Base-by-base conservation (phyloP, 1,140 invertebrate species). In the Octopus bimaculoides region DNA sequence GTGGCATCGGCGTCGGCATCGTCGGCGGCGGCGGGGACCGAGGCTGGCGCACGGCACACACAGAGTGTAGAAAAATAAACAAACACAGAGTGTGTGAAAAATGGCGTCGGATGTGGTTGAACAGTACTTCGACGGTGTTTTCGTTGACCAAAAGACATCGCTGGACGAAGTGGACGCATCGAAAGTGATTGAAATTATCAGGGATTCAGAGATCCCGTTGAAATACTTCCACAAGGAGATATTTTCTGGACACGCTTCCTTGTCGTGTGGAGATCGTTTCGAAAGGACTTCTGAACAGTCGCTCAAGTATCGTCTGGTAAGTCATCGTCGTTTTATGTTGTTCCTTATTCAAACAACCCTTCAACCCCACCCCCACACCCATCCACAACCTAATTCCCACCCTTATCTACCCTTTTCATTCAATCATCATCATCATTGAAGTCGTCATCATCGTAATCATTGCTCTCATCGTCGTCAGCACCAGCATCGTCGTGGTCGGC, bases 211-310 rank as follows among this genome's bases (percentile, higher is more conserved):
- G 14, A 71, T 71, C 26, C 66, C 66, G 17, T 20, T 20, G 14
- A 71, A 71, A 71, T 71, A 71, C 66, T 71, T 71, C 66, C 66
- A 71, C 66, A 71, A 71, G 66, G 66, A 71, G 66, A 71, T 71
- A 71, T 71, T 71, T 71, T 71, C 66, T 14, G 66, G 66, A 14
- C 66, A 71, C 26, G 66, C 66, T 71, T 71, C 66, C 17, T 71
- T 71, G 66, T 71, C 66, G 26, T 71, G 66, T 71, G 66, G 66
- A 6, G 66, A 71, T 20, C 66, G 66, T 20, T 71, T 71, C 14
- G 66, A 71, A 14, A 71, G 66, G 66, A 71, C 66, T 71, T 71
- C 66, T 6, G 66, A 71, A 71, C 66, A 71, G 26, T 71, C 66
- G 17, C 14, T 71, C 5, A 71, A 71, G 66, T 71, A 71, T 17